Evolutionary conservation across 2,113 vertebrate species (phyloP).

Genomic region (Pluvialis apricaria): DNA sequence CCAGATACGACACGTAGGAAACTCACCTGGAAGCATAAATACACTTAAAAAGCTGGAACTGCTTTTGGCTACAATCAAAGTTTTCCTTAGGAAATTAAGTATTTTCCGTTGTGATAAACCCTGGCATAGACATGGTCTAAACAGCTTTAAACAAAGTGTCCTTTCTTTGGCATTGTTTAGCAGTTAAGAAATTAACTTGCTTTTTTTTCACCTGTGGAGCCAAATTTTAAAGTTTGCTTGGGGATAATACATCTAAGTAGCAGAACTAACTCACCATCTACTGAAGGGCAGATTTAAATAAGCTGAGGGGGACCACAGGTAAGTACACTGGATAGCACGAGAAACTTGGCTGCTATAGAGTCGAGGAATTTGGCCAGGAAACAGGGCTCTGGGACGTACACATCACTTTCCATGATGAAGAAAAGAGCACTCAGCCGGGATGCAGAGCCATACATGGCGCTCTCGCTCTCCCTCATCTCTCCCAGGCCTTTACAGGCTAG

Average conservation of each 20-base stretch:
- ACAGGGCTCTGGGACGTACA: neutral
- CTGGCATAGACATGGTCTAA: neutral
- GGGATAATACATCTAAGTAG: neutral
- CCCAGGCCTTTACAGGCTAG: neutral
- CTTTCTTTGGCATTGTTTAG: neutral
- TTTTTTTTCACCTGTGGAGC: neutral
- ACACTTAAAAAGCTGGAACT: neutral
- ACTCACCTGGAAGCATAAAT: neutral
- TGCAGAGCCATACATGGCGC: conserved; percentile 42
- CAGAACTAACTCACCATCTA: neutral
- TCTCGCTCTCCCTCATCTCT: neutral
- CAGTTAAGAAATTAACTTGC: neutral
- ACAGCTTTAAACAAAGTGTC: neutral
- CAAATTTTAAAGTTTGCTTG: neutral
- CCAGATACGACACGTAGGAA: neutral
- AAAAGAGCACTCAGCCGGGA: neutral
- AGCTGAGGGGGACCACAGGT: neutral
- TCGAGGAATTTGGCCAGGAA: neutral
- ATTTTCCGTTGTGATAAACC: neutral
- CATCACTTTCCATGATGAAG: conserved; percentile 31
- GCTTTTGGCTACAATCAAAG: neutral
- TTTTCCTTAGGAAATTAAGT: conserved; percentile 7
- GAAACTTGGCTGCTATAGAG: neutral
- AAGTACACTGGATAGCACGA: neutral
- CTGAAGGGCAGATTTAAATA: neutral